Percentiles rank a stretch among this genome's conserved stretches.
These are phyloP conservation scores for Morus bassanus DNA, from an alignment of 2,797 vertebrate genomes.

Conservation along the genomic window DNA sequence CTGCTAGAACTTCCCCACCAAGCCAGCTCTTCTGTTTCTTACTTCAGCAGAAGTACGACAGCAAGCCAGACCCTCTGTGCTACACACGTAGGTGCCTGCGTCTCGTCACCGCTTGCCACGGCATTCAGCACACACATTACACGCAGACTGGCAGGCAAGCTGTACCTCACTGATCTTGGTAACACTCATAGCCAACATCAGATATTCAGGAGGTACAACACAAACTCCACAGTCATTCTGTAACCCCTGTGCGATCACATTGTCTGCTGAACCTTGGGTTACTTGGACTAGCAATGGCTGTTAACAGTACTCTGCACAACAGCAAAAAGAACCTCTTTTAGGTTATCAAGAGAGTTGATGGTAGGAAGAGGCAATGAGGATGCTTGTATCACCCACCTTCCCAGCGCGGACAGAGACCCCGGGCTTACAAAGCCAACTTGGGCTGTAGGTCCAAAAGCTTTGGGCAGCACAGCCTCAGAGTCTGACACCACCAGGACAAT, in stretches of 20 bases:
- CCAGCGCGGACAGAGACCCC: neutral
- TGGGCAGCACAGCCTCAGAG: neutral
- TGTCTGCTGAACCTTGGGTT: neutral
- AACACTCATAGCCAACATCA: too few relatives aligned
- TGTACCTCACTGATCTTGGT: neutral
- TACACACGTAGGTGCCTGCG: accelerated
- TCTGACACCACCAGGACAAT: neutral
- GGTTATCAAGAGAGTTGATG: neutral
- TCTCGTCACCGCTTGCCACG: neutral
- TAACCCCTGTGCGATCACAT: neutral
- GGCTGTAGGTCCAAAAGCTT: neutral
- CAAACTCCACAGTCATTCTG: neutral
- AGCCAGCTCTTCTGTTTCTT: neutral
- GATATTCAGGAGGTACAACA: neutral
- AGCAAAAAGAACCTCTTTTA: neutral
- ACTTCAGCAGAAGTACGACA: neutral
- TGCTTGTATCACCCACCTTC: neutral
- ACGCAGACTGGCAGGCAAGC: neutral
- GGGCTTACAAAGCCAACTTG: neutral
- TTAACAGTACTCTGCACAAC: neutral
- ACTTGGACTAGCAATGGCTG: neutral
- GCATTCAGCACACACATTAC: neutral
- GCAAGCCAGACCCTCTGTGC: neutral
- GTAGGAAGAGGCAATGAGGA: neutral
- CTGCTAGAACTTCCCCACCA: too few relatives aligned